phyloP scores from a whole-genome alignment of 2,888 invertebrate genomes.

The Acronicta aceris region DNA sequence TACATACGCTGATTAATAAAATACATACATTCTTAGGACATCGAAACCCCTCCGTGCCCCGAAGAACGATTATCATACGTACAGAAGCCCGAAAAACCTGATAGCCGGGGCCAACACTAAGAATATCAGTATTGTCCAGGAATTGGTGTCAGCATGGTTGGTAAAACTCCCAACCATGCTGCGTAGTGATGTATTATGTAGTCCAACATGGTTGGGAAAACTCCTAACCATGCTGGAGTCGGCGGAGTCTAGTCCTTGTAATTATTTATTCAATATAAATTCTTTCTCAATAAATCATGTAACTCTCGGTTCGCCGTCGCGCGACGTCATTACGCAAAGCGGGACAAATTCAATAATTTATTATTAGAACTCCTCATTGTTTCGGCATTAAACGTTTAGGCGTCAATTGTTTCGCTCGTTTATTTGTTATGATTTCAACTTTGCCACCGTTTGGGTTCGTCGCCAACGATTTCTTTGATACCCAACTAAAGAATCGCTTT shows the following conservation, averaged over 20 bases:
- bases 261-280: slow-evolving; percentile 1
- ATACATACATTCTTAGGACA: no score
- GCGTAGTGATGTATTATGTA: no score
- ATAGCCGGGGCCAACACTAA: no score
- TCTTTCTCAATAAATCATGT: slow-evolving; percentile 36
- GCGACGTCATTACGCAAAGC: slow-evolving; percentile 28
- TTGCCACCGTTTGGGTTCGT: slow-evolving; percentile 56
- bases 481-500: slow-evolving; percentile 61
- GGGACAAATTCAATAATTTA: slow-evolving; percentile 48
- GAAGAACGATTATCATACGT: no score
- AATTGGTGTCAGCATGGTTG: no score
- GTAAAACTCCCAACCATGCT: no score
- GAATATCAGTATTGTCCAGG: no score
- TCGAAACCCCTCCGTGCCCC: no score
- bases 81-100: no score
- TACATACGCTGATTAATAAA: no score
- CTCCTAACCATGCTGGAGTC: no score
- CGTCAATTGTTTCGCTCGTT: slow-evolving; percentile 52
- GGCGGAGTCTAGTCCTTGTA: background rate
- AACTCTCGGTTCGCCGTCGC: slow-evolving; percentile 1
- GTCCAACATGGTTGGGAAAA: no score
- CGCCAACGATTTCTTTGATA: slow-evolving; percentile 69
- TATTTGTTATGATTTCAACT: slow-evolving; percentile 62
- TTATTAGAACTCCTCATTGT: slow-evolving; percentile 59
- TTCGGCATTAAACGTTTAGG: slow-evolving; percentile 58